phyloP scores from a whole-genome alignment of 1,140 invertebrate genomes.

The Agrypnia vestita region DNA sequence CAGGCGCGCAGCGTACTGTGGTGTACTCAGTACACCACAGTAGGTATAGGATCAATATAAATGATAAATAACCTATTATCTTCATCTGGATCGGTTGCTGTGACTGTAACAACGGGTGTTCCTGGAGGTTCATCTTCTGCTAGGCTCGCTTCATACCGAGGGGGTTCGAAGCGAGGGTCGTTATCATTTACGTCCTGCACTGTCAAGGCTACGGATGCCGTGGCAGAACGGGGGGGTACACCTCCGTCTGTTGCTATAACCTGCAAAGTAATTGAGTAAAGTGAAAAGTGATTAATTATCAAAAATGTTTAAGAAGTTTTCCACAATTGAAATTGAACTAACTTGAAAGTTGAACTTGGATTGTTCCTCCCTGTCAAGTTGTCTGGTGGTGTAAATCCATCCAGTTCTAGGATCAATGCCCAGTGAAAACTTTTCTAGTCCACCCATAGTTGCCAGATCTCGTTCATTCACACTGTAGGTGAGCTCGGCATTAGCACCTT shows the following conservation, averaged over 20 bases:
- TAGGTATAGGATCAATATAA: no score
- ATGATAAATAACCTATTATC: constrained; percentile 77
- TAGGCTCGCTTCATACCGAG: constrained; percentile 89
- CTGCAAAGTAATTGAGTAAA: constrained; percentile 63
- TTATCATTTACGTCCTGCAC: constrained; percentile 97
- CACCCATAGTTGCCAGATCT: constrained; percentile 78
- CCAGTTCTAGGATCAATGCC: constrained; percentile 89
- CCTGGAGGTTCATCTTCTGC: constrained; percentile 93
- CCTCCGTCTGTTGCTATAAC: constrained; percentile 93
- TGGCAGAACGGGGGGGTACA: constrained; percentile 85
- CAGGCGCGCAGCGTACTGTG: no score
- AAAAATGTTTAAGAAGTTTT: no score
- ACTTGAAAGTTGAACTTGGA: constrained; percentile 87
- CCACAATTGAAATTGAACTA: constrained; percentile 29
- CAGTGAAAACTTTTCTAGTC: constrained; percentile 84
- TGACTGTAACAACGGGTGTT: constrained; percentile 90
- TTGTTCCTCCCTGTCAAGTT: constrained; percentile 91
- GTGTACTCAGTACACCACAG: no score
- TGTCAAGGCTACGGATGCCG: constrained; percentile 89
- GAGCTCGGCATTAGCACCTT: constrained; percentile 88
- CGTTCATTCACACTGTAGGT: constrained; percentile 82
- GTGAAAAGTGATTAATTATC: no score
- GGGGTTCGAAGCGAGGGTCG: constrained; percentile 91
- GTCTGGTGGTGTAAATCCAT: constrained; percentile 90
- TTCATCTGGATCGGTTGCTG: constrained; percentile 94